Conservation (phyloP, 2,113 vertebrate genomes). For the Balaeniceps rex region DNA sequence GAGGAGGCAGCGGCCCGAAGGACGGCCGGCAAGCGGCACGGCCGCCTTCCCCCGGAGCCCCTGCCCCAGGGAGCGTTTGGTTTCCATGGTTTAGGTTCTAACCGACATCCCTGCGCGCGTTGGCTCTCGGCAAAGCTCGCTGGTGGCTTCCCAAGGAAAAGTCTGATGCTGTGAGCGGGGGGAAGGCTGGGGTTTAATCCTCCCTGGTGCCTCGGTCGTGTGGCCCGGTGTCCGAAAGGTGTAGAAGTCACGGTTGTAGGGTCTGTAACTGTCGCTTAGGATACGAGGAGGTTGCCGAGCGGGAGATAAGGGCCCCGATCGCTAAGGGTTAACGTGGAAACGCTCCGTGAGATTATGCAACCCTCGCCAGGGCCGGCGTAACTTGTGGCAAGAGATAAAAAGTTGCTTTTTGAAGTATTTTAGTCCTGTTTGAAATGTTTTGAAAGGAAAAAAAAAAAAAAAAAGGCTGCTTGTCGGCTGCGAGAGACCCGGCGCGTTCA, state of each 20-base stretch:
- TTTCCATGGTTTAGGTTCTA: background rate
- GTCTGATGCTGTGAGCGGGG: too few relatives aligned
- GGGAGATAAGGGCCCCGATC: background rate
- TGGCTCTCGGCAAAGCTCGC: background rate
- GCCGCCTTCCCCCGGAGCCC: background rate
- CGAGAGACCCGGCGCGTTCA: fast-evolving
- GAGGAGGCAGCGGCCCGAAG: background rate
- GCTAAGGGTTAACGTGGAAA: background rate
- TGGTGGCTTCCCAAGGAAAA: background rate
- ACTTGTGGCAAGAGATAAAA: background rate
- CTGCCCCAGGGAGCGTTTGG: background rate
- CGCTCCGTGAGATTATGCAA: background rate
- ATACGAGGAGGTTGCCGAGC: background rate
- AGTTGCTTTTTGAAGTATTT: background rate
- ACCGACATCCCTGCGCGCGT: too few relatives aligned
- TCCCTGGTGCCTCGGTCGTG: background rate
- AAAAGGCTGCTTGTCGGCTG: too few relatives aligned
- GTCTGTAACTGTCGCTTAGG: background rate
- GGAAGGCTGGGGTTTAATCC: background rate
- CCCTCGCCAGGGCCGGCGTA: fast-evolving
- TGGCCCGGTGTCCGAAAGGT: too few relatives aligned
- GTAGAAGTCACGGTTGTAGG: background rate
- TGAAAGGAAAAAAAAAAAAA: background rate
- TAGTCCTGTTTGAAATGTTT: background rate
- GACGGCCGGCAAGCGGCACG: background rate